Percentiles rank a stretch among this genome's conserved stretches.
phyloP scores from a whole-genome alignment of 1,140 invertebrate species.

The Pectinophora gossypiella region DNA sequence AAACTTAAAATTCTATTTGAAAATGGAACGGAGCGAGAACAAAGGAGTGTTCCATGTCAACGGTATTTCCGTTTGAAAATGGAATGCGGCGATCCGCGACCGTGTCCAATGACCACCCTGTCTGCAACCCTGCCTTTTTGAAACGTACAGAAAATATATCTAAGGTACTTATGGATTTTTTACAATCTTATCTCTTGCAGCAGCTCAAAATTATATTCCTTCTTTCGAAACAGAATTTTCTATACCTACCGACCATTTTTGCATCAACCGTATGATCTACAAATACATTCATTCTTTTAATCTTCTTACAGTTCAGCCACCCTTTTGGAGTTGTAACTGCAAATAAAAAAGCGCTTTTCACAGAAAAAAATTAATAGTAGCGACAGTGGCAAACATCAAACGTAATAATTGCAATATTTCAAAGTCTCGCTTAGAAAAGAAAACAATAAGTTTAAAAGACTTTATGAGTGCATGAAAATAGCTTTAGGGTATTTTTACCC shows the following conservation, averaged over 20 bases:
- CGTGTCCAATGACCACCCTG: slow-evolving; percentile 32
- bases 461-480: slow-evolving; percentile 57
- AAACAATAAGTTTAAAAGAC: slow-evolving; percentile 66
- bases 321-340: not conserved
- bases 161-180: too few species aligned
- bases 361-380: slow-evolving; percentile 5
- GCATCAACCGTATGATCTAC: not conserved
- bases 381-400: slow-evolving; percentile 45
- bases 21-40: slow-evolving; percentile 48
- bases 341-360: not conserved
- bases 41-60: slow-evolving; percentile 55
- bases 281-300: not conserved
- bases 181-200: too few species aligned
- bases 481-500: slow-evolving; percentile 43
- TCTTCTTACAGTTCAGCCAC: too few species aligned
- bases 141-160: not conserved
- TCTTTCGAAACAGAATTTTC: too few species aligned
- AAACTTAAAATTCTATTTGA: slow-evolving; percentile 36
- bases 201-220: too few species aligned
- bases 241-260: too few species aligned
- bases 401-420: slow-evolving; percentile 63
- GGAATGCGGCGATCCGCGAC: slow-evolving; percentile 39
- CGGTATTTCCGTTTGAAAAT: slow-evolving; percentile 55
- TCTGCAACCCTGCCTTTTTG: slow-evolving; percentile 14
- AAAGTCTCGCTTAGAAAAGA: slow-evolving; percentile 51